phyloP scores from a whole-genome alignment of 2,797 vertebrate species.

The Cuniculus paca region DNA sequence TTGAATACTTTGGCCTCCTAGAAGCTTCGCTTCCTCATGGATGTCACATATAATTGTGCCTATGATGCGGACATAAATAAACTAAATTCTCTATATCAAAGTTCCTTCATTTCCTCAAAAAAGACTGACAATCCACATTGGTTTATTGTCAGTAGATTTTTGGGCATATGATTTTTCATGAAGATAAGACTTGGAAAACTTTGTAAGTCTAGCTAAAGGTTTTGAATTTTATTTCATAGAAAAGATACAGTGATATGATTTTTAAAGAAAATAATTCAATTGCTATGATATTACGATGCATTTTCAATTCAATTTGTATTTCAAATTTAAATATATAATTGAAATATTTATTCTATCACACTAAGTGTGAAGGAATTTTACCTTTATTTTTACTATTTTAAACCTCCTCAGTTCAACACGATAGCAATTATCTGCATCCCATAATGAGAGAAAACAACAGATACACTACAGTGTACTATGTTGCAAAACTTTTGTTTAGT shows the following conservation, averaged over 20 bases:
- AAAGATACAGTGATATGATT: neutral
- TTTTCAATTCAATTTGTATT: slow-evolving; percentile 10
- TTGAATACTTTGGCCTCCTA: neutral
- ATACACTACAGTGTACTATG: neutral
- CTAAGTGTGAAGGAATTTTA: neutral
- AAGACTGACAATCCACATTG: neutral
- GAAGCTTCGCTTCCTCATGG: neutral
- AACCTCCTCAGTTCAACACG: neutral
- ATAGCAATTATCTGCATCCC: neutral
- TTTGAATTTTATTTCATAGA: slow-evolving; percentile 23
- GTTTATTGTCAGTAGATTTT: neutral
- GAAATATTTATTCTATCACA: slow-evolving; percentile 11
- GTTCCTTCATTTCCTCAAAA: neutral
- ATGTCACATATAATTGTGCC: neutral
- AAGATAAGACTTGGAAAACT: neutral
- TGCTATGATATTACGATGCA: neutral
- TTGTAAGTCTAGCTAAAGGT: neutral
- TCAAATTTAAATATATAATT: neutral
- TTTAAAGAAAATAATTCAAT: neutral
- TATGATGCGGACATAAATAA: neutral
- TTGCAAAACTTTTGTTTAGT: neutral
- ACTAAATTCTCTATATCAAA: neutral
- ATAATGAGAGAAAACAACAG: neutral
- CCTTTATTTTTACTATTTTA: neutral
- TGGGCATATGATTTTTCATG: neutral